phyloP scores from a whole-genome alignment of 2,797 vertebrate species.

The Vireo griseus region DNA sequence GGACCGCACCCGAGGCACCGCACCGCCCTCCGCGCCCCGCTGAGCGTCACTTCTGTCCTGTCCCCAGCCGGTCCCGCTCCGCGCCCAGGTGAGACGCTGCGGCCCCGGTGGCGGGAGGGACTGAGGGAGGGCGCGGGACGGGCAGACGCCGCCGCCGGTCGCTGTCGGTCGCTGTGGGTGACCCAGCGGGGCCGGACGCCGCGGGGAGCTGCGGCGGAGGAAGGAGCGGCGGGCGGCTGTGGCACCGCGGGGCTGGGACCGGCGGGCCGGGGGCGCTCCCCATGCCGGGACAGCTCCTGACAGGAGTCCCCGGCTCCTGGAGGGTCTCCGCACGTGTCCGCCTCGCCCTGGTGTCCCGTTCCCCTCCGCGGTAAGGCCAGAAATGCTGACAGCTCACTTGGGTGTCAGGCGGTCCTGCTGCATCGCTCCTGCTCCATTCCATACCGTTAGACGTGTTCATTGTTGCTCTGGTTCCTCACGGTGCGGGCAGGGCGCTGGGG shows the following conservation, averaged over 20 bases:
- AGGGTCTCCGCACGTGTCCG: not conserved
- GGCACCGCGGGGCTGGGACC: not conserved
- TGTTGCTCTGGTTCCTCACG: rapidly evolving
- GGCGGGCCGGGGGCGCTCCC: not conserved
- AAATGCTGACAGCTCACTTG: not conserved
- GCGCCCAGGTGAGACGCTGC: constrained; percentile 8
- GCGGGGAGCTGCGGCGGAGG: not conserved
- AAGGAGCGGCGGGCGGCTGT: not conserved
- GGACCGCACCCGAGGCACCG: not conserved
- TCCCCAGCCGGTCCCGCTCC: not conserved
- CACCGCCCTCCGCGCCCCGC: not conserved
- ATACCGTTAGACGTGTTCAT: not conserved
- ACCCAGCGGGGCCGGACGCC: not conserved
- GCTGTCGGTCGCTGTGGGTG: not conserved
- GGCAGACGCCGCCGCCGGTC: not conserved
- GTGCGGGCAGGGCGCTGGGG: not conserved
- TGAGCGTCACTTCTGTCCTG: not conserved
- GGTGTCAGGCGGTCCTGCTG: not conserved
- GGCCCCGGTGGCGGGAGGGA: not conserved
- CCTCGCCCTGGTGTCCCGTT: not conserved
- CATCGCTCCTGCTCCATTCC: rapidly evolving
- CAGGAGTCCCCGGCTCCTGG: not conserved
- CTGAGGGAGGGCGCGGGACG: too few species aligned
- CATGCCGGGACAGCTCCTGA: not conserved
- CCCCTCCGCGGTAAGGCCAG: not conserved